phyloP scores from a whole-genome alignment of 1,140 invertebrate genomes.

The Aradophagus sp. region DNA sequence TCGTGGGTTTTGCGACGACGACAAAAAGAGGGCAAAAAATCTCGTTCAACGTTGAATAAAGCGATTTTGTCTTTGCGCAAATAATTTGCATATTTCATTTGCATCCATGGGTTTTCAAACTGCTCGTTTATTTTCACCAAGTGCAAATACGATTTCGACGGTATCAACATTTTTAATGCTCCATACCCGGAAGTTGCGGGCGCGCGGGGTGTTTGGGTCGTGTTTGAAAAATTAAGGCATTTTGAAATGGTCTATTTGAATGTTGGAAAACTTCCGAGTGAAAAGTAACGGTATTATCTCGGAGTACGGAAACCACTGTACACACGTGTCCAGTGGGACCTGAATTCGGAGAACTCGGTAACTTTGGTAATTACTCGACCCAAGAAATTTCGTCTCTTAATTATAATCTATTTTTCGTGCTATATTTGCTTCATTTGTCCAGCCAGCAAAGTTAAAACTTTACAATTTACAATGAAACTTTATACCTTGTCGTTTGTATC shows the following conservation, averaged over 20 bases:
- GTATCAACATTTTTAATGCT: too few species aligned
- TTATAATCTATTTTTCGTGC: slow-evolving; percentile 11
- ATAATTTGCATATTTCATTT: too few species aligned
- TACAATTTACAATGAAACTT: slow-evolving; percentile 3
- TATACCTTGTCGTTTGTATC: too few species aligned
- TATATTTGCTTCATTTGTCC: slow-evolving; percentile 13
- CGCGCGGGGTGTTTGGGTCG: too few species aligned
- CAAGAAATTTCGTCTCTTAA: slow-evolving; percentile 21
- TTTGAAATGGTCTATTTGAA: slow-evolving; percentile 4
- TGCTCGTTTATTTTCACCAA: too few species aligned
- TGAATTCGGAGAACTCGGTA: slow-evolving; percentile 16
- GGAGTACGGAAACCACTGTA: slow-evolving; percentile 22
- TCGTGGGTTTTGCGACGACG: too few species aligned
- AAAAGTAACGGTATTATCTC: slow-evolving; percentile 23
- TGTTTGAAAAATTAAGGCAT: neutral
- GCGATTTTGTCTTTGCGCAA: too few species aligned
- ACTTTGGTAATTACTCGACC: slow-evolving; percentile 20
- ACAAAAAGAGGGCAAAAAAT: too few species aligned
- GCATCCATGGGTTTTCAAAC: too few species aligned
- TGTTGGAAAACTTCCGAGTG: slow-evolving; percentile 11
- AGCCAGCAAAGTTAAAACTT: slow-evolving; percentile 14
- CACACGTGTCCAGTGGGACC: slow-evolving; percentile 6
- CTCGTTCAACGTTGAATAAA: too few species aligned
- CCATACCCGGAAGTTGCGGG: too few species aligned
- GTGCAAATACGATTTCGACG: too few species aligned